These are phyloP conservation scores for Xenus cinereus DNA, from an alignment of 2,113 vertebrate species.

Conservation along the genomic window DNA sequence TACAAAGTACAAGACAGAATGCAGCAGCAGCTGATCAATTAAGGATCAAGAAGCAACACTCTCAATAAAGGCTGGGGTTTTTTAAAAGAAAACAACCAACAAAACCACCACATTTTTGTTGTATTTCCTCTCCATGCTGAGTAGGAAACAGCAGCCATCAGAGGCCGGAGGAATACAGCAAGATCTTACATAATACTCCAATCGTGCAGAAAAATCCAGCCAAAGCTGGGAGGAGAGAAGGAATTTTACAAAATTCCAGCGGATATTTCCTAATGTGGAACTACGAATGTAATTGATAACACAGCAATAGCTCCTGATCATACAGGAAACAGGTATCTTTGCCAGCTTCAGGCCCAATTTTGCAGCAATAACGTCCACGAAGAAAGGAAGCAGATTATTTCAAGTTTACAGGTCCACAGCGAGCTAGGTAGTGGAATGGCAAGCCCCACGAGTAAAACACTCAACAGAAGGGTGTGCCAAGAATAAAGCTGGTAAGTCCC, in stretches of 20 bases:
- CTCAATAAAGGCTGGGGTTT: background rate
- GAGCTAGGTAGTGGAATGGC: background rate
- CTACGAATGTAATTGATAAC: background rate
- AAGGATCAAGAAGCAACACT: background rate
- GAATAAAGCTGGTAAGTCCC: background rate
- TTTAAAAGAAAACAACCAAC: background rate
- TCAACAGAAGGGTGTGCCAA: background rate
- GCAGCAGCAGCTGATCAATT: background rate
- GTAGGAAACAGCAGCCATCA: background rate
- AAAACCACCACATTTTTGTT: background rate
- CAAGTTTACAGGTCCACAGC: background rate
- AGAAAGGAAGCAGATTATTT: background rate
- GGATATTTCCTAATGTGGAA: background rate
- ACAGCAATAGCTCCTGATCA: background rate
- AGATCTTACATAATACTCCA: slow-evolving; percentile 57
- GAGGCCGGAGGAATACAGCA: background rate
- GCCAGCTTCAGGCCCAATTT: background rate
- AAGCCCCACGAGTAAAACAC: background rate
- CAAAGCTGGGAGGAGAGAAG: background rate
- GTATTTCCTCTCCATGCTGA: background rate
- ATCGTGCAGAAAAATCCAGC: background rate
- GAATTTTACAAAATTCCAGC: background rate
- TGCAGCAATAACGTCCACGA: background rate
- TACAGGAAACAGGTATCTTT: background rate
- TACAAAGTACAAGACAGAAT: background rate